These are phyloP conservation scores for Cremastinae sp. DNA, from an alignment of 2,888 invertebrate genomes.

Conservation along the genomic window DNA sequence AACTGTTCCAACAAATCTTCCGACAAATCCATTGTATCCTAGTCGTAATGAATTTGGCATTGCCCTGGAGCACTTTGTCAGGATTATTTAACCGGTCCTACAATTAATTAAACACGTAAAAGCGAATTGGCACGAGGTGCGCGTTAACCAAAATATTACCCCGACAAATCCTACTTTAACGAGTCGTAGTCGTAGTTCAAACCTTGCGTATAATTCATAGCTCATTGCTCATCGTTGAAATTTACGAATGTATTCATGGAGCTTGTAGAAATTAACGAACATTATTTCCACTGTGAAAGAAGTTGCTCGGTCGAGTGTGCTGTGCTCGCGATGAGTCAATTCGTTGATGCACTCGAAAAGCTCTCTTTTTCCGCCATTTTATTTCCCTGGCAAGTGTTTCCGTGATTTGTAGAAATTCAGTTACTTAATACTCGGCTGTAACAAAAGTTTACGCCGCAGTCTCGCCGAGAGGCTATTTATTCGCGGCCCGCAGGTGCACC, in stretches of 20 bases:
- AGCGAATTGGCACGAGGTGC: constrained; percentile 1
- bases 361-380: background rate
- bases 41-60: background rate
- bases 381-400: constrained; percentile 20
- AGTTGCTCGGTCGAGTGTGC: background rate
- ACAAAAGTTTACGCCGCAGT: constrained; percentile 35
- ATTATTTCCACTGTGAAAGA: no score
- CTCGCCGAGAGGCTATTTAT: constrained; percentile 24
- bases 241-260: constrained; percentile 2
- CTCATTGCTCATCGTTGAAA: background rate
- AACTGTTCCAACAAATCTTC: no score
- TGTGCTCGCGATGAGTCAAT: constrained; percentile 10
- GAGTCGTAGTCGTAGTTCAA: background rate
- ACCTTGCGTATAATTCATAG: constrained; percentile 2
- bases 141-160: constrained; percentile 12
- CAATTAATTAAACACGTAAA: constrained; percentile 40
- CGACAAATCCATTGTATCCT: no score
- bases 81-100: constrained; percentile 39
- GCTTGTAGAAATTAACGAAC: background rate
- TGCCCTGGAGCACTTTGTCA: constrained; percentile 38
- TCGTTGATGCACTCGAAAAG: background rate
- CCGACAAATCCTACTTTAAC: constrained; percentile 18
- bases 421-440: constrained; percentile 40
- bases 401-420: constrained; percentile 18
- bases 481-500: constrained; percentile 29